phyloP scores from a whole-genome alignment of 92 coral and sea anemone species.

The Bergia sp. region DNA sequence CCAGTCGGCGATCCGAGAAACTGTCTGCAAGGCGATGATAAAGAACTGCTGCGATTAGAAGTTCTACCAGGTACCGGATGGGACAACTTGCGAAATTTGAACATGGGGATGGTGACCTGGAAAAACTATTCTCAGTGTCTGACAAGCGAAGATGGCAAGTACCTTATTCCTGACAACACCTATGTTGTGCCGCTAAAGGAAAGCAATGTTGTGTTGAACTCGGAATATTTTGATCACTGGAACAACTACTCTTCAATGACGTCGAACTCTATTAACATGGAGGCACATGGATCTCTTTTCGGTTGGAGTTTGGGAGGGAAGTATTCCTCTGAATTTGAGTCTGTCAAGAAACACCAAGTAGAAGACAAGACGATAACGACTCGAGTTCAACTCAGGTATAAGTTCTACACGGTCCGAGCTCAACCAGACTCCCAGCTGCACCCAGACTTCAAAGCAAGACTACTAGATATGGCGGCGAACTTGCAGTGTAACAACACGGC shows the following conservation, averaged over 20 bases:
- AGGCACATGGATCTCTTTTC: constrained; percentile 58
- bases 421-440: constrained; percentile 83
- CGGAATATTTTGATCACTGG: constrained; percentile 87
- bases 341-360: constrained; percentile 87
- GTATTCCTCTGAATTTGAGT: constrained; percentile 70
- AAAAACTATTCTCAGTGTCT: constrained; percentile 78
- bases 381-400: constrained; percentile 84
- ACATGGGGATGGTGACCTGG: constrained; percentile 79
- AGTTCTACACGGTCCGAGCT: constrained; percentile 65
- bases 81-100: constrained; percentile 82
- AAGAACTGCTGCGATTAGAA: constrained; percentile 69
- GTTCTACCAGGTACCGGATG: constrained; percentile 91
- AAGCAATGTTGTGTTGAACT: constrained; percentile 68
- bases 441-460: constrained; percentile 82
- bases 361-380: constrained; percentile 87
- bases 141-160: constrained; percentile 85
- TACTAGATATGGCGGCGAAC: constrained; percentile 88
- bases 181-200: constrained; percentile 73
- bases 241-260: constrained; percentile 77
- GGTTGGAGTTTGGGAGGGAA: constrained; percentile 74
- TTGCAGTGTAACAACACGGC: constrained; percentile 87
- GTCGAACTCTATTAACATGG: constrained; percentile 68
- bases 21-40: constrained; percentile 55
- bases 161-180: constrained; percentile 77
- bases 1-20: constrained; percentile 76